Evolutionary conservation across 2,888 invertebrate genomes (phyloP).

Genomic region (Petrophora chlorosata): DNA sequence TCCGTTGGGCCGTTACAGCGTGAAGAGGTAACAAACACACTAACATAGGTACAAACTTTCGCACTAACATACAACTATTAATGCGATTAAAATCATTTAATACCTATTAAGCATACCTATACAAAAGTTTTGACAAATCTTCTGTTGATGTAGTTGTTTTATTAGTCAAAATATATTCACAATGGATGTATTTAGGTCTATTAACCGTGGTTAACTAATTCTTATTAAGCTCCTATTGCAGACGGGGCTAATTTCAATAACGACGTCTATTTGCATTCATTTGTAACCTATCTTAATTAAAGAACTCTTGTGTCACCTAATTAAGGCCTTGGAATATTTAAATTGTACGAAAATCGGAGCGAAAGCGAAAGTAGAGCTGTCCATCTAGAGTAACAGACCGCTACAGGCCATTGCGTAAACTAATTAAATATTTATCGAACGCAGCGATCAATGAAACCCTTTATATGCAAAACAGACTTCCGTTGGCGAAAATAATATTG

Average conservation of each 20-base stretch:
- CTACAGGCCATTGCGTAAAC: conserved; percentile 32
- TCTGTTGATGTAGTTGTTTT: no score
- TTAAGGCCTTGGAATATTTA: conserved; percentile 29
- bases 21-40: no score
- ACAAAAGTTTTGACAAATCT: no score
- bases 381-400: conserved; percentile 27
- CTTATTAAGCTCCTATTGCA: conserved; percentile 1
- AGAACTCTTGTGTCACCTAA: conserved; percentile 24
- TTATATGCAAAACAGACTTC: conserved; percentile 59
- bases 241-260: conserved; percentile 9
- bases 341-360: conserved; percentile 17
- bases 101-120: no score
- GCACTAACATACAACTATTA: no score
- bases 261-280: conserved; percentile 16
- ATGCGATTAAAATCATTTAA: no score
- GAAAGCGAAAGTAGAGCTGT: conserved; percentile 30
- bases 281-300: conserved; percentile 21
- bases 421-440: conserved; percentile 52
- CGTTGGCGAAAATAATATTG: conserved; percentile 49
- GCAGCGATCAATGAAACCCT: conserved; percentile 50
- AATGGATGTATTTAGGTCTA: no score
- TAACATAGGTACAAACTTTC: no score
- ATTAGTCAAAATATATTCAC: no score
- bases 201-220: conserved; percentile 4
- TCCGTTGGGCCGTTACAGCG: no score